Evolutionary conservation across 2,797 vertebrate species (phyloP).

Genomic region (Staurois parvus): DNA sequence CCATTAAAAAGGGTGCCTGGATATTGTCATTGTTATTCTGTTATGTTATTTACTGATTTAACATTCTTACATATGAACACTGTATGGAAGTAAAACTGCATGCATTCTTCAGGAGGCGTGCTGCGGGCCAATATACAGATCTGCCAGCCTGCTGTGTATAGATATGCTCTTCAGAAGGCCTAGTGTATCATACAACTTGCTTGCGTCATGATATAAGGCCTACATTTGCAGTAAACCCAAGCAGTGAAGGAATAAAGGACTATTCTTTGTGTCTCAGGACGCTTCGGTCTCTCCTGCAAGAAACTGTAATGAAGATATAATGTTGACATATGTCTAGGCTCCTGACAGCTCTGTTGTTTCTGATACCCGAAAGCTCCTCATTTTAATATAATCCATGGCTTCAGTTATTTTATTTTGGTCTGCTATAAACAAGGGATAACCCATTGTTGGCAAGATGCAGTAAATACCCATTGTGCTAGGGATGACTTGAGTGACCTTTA

Average conservation of each 20-base stretch:
- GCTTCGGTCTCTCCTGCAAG: conserved; percentile 29
- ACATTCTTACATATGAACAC: too few relatives aligned
- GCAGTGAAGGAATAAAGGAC: conserved; percentile 7
- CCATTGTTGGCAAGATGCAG: conserved; percentile 5
- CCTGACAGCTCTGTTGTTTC: conserved; percentile 50
- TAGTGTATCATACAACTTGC: background rate
- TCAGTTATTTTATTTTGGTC: background rate
- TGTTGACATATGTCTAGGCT: conserved; percentile 50
- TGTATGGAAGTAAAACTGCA: too few relatives aligned
- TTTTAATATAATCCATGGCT: conserved; percentile 42
- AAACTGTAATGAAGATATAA: conserved; percentile 60
- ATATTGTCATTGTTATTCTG: too few relatives aligned
- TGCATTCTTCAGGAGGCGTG: too few relatives aligned
- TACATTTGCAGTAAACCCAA: background rate
- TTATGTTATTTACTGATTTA: too few relatives aligned
- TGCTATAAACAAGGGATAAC: conserved; percentile 33
- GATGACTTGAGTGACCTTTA: background rate
- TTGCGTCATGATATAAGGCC: background rate
- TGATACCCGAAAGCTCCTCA: conserved; percentile 55
- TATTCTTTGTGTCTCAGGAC: conserved; percentile 28
- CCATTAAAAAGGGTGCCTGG: too few relatives aligned
- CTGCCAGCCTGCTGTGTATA: background rate
- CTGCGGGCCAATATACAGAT: background rate
- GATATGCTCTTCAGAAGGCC: background rate
- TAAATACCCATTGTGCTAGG: background rate